Evolutionary conservation across 2,113 vertebrate species (phyloP), one percentile per base, ranked within the genome.

Genomic region (Tursiops truncatus): DNA sequence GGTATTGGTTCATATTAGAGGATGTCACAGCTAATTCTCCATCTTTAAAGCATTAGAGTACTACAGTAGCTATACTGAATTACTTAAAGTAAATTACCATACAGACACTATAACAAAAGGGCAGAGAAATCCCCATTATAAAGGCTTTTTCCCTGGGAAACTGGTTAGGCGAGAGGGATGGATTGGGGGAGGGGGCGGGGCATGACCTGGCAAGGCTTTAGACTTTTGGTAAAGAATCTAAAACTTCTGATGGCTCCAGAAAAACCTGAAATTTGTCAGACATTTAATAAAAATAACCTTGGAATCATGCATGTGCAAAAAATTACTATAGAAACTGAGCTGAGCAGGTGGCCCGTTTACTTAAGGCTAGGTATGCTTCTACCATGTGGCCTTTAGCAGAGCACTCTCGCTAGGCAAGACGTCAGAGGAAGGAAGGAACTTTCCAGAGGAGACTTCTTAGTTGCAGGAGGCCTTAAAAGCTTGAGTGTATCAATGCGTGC

Each of bases 31-130:
- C 44, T 74, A 41, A 63, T 60, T 79, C 74, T 41, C 36, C 18
- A 62, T 33, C 68, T 41, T 65, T 76, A 79, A 93, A 93, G 44
- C 33, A 23, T 68, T 36, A 62, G 33, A 87, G 68, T 71, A 44
- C 90, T 25, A 60, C 10, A 77, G 25, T 18, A 71, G 56, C 92
- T 79, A 68, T 28, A 47, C 20, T 33, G 4, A 92, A 62, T 90
- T 87, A 70, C 84, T 91, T 50, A 47, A 90, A 87, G 95, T 41
- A 74, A 90, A 90, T 95, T 41, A 74, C 62, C 47, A 50, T 47
- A 60, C 15, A 91, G 83, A 71, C 41, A 81, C 38, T 56, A 33
- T 38, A 80, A 76, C 38, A 89, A 91, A 82, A 81, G 31, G 67
- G 62, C 65, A 77, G 60, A 92, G 60, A 60, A 93, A 93, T 71